Conservation (phyloP, 2,113 vertebrate species). For the Uria aalge region DNA sequence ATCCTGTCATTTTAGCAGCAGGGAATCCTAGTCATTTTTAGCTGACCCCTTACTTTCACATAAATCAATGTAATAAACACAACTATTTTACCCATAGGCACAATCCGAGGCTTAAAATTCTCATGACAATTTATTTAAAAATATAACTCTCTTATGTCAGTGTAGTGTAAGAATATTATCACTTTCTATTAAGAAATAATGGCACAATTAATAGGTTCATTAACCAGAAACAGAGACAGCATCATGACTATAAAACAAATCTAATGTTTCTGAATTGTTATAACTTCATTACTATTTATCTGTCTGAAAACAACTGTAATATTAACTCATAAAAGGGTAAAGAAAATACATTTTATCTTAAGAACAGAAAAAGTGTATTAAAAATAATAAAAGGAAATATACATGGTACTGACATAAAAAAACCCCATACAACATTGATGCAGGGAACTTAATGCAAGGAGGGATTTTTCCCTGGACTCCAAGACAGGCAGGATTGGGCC, state of each 20-base stretch:
- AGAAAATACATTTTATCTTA: neutral
- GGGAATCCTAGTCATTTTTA: conserved; percentile 77
- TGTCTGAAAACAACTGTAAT: neutral
- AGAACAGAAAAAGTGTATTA: neutral
- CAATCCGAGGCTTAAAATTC: conserved; percentile 55
- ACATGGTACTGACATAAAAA: neutral
- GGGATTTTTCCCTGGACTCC: neutral
- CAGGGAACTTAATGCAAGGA: neutral
- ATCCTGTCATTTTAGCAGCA: conserved; percentile 80
- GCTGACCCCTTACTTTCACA: conserved; percentile 74
- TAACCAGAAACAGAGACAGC: conserved; percentile 1
- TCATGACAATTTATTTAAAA: conserved; percentile 45
- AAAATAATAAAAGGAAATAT: neutral
- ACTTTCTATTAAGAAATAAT: conserved; percentile 35
- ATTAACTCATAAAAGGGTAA: neutral
- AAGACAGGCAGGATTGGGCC: neutral
- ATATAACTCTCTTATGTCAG: conserved; percentile 27
- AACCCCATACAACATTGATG: fast-evolving
- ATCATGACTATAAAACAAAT: neutral
- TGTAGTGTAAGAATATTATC: conserved; percentile 29
- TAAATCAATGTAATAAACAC: conserved; percentile 85
- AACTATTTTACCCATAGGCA: conserved; percentile 52
- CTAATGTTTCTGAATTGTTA: neutral
- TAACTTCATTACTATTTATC: neutral
- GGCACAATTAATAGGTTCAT: conserved; percentile 30